These are phyloP conservation scores for Sebastes minor DNA, from an alignment of 2,797 vertebrate species.

Conservation along the genomic window DNA sequence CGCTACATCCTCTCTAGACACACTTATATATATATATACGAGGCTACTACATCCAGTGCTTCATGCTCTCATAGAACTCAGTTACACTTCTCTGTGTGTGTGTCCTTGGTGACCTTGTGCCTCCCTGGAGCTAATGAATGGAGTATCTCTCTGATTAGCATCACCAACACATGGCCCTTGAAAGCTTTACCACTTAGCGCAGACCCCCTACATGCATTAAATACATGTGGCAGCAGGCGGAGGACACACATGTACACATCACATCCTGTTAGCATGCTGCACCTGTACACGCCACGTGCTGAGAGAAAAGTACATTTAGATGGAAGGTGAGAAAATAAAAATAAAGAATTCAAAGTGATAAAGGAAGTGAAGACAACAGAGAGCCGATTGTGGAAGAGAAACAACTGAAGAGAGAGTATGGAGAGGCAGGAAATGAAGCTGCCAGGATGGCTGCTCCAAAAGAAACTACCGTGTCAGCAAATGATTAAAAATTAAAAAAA, in stretches of 20 bases:
- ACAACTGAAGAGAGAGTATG: not conserved
- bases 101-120: slow-evolving; percentile 33
- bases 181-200: slow-evolving; percentile 27
- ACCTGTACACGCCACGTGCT: slow-evolving; percentile 32
- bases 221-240: slow-evolving; percentile 40
- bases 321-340: not conserved
- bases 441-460: slow-evolving; percentile 1
- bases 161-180: slow-evolving; percentile 39
- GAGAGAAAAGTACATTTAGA: not conserved
- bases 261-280: slow-evolving; percentile 15
- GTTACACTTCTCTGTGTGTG: not conserved
- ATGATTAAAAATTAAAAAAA: slow-evolving; percentile 52
- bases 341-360: not conserved
- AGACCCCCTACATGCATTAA: slow-evolving; percentile 9
- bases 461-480: slow-evolving; percentile 57
- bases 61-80: not conserved
- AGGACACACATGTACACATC: not conserved
- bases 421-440: slow-evolving; percentile 25
- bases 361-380: not conserved
- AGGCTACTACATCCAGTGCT: too few relatives aligned
- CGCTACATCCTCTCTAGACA: not conserved
- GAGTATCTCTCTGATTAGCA: slow-evolving; percentile 33
- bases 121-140: slow-evolving; percentile 31
- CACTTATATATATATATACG: not conserved
- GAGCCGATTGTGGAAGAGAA: not conserved